A percentile compares a stretch with the other conserved stretches of the same genome.
Conservation (phyloP, 2,888 invertebrate genomes). For the Gastracanthus pulcherrimus region DNA sequence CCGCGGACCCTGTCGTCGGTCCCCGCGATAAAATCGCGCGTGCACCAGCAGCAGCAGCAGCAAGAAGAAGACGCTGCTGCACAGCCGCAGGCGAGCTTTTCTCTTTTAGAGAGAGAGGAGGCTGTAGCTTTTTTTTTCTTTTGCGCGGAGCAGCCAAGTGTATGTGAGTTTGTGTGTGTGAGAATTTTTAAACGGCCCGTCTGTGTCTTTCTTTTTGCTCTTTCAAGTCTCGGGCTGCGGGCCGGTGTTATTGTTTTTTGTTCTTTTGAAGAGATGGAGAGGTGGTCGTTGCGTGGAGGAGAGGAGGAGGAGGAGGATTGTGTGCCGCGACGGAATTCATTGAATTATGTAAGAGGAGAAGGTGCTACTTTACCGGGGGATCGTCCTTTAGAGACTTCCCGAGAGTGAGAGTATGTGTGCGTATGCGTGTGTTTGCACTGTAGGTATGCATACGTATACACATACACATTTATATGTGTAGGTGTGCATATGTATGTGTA, state of each 20-base stretch:
- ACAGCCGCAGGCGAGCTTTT: constrained; percentile 47
- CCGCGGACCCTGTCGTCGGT: too few species aligned
- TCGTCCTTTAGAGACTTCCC: neutral
- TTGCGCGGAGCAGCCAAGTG: too few species aligned
- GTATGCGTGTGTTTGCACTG: too few species aligned
- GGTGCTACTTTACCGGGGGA: constrained; percentile 17
- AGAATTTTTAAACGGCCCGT: too few species aligned
- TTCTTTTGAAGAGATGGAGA: neutral
- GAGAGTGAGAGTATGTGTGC: neutral
- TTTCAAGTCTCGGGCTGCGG: neutral
- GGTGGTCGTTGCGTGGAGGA: neutral
- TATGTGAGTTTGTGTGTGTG: too few species aligned
- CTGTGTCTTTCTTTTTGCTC: neutral
- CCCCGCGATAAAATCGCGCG: constrained; percentile 50
- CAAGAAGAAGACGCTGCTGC: too few species aligned
- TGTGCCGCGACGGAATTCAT: constrained; percentile 25
- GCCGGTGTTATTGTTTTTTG: neutral
- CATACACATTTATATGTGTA: too few species aligned
- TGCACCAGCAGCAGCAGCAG: constrained; percentile 42
- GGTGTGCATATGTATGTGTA: too few species aligned
- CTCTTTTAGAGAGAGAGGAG: constrained; percentile 9
- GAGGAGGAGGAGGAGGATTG: constrained; percentile 11
- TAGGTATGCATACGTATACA: too few species aligned
- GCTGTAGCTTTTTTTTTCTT: neutral
- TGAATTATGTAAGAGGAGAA: constrained; percentile 51